Conservation (phyloP, 2,888 invertebrate genomes). For the Pristionchus exspectatus region DNA sequence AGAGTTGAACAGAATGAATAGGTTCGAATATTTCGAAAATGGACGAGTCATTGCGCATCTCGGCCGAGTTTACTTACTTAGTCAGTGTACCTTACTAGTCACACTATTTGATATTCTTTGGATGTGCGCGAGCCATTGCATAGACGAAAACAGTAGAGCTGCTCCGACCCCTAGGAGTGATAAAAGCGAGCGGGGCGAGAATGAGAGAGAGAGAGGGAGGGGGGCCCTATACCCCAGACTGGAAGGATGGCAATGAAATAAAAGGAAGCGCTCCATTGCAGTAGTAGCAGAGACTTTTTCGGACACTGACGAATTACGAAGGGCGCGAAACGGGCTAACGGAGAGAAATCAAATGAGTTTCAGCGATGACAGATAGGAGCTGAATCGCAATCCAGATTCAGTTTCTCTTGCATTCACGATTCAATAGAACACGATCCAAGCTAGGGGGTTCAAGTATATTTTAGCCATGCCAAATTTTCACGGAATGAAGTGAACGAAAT, state of each 20-base stretch:
- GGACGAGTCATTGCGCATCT: not conserved
- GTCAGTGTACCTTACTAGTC: not conserved
- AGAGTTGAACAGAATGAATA: too few species aligned
- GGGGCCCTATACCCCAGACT: not conserved
- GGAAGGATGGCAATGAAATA: slow-evolving; percentile 13
- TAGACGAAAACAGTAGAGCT: not conserved
- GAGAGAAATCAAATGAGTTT: not conserved
- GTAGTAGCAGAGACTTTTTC: slow-evolving; percentile 11
- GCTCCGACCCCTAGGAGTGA: not conserved
- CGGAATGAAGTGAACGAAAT: too few species aligned
- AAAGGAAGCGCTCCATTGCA: not conserved
- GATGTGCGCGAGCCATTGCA: not conserved
- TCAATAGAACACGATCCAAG: too few species aligned
- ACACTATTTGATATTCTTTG: not conserved
- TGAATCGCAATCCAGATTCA: not conserved
- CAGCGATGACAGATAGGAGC: not conserved
- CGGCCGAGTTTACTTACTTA: not conserved
- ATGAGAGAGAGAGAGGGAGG: not conserved
- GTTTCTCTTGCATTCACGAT: too few species aligned
- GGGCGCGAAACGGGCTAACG: not conserved
- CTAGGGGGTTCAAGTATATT: too few species aligned
- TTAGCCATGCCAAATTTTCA: too few species aligned
- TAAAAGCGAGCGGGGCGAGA: slow-evolving; percentile 2
- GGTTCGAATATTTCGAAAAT: not conserved
- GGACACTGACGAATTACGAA: not conserved